Percentiles rank a stretch among this genome's conserved stretches.
phyloP scores from a whole-genome alignment of 2,797 vertebrate genomes.

The Pelodytes ibericus region DNA sequence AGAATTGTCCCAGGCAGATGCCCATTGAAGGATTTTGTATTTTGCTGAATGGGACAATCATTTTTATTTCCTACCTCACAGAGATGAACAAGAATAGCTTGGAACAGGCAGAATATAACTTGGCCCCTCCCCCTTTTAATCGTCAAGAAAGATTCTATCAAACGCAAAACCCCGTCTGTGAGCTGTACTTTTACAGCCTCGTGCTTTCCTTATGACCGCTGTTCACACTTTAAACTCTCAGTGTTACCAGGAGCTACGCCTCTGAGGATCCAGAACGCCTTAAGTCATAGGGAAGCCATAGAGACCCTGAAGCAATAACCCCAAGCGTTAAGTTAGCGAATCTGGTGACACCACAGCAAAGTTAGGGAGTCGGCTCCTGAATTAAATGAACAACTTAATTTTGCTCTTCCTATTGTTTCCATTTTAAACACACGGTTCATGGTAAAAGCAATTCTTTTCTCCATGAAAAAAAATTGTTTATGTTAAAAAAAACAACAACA shows the following conservation, averaged over 20 bases:
- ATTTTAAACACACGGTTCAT: not conserved
- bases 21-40: constrained; percentile 54
- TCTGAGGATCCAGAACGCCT: constrained; percentile 39
- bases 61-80: constrained; percentile 73
- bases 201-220: constrained; percentile 1
- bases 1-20: constrained; percentile 51
- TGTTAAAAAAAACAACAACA: too few relatives aligned
- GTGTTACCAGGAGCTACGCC: constrained; percentile 18
- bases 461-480: not conserved
- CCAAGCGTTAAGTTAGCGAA: constrained; percentile 19
- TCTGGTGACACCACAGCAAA: constrained; percentile 12
- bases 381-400: constrained; percentile 9
- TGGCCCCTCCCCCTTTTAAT: not conserved
- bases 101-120: constrained; percentile 58
- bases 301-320: constrained; percentile 48
- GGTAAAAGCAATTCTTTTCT: too few relatives aligned
- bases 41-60: constrained; percentile 65
- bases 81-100: constrained; percentile 67
- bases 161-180: constrained; percentile 25
- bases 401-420: constrained; percentile 2
- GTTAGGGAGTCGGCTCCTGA: constrained; percentile 8
- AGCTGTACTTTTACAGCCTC: constrained; percentile 3
- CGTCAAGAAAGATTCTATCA: too few relatives aligned
- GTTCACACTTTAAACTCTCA: constrained; percentile 17
- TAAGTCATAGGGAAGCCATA: constrained; percentile 18